These are phyloP conservation scores for Poeciliopsis retropinna DNA, from an alignment of 2,113 vertebrate genomes.

Conservation along the genomic window DNA sequence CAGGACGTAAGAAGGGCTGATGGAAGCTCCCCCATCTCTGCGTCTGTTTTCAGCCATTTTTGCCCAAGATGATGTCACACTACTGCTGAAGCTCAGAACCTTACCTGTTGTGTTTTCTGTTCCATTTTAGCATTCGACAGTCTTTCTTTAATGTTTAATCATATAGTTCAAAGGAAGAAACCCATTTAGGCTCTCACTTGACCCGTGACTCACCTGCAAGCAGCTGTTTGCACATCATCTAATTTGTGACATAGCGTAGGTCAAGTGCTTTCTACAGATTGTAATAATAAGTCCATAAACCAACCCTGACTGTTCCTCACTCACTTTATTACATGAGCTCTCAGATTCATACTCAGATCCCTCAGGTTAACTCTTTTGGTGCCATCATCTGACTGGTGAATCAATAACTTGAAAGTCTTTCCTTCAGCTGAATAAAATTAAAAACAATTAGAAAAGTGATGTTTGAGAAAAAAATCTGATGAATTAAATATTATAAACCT, in stretches of 20 bases:
- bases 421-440: too few species aligned
- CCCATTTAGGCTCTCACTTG: neutral
- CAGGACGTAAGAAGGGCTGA: conserved; percentile 19
- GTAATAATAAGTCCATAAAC: too few species aligned
- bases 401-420: too few species aligned
- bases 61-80: neutral
- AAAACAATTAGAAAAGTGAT: too few species aligned
- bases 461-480: too few species aligned
- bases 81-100: neutral
- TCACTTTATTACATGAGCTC: neutral
- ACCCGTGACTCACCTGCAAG: neutral
- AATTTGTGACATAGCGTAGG: neutral
- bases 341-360: neutral
- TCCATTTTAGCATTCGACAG: neutral
- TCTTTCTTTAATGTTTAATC: neutral
- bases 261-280: neutral
- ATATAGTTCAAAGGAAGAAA: neutral
- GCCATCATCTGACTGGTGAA: too few species aligned
- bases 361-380: too few species aligned
- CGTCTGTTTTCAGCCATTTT: neutral
- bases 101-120: neutral
- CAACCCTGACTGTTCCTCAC: neutral
- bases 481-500: too few species aligned
- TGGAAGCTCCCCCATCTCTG: neutral
- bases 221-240: neutral